Evolutionary conservation across 1,140 invertebrate species (phyloP), one percentile per base, ranked within the genome.

Genomic region (Probaryconus sp.): DNA sequence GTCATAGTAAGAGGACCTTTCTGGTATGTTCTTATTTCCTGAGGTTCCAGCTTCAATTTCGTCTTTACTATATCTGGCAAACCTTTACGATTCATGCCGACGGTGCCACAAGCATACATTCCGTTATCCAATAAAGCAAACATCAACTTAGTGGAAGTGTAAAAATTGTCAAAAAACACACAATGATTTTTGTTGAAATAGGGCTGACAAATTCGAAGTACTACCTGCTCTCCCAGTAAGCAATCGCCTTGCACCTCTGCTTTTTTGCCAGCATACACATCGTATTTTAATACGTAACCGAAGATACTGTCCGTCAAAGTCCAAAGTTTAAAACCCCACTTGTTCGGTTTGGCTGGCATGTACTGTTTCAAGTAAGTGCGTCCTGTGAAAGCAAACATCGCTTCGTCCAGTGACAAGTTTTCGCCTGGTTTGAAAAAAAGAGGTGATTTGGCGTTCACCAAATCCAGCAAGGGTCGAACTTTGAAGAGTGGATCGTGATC

Each of bases 271-370:
- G 13, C 13, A 30, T 47, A 47, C 26, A 47, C 42, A 2, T 26
- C 4, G 11, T 47, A 30, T 16, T 47, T 26, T 9, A 47, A 9
- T 6, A 47, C 42, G 6, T 47, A 47, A 6, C 42, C 42, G 7
- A 28, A 47, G 1, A 14, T 3, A 47, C 42, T 47, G 14, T 47
- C 42, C 0, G 38, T n/a, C 10, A 45, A 6, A 1, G 42, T 45
- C 42, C 42, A 45, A 13, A 45, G 14, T 45, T 45, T 45, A 10
- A 45, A 45, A n/a, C 42, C 21, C 42, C 20, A 28, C 24, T 45
- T 45, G 21, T 45, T 26, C 3, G 11, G 42, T 28, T 45, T 45
- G 10, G 1, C n/a, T n/a, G n/a, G n/a, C n/a, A n/a, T n/a, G n/a
- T n/a, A n/a, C n/a, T n/a, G n/a, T n/a, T n/a, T n/a, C n/a, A n/a